These are phyloP conservation scores for Tricholaema leucomelas DNA, from an alignment of 2,113 vertebrate genomes.

Conservation along the genomic window DNA sequence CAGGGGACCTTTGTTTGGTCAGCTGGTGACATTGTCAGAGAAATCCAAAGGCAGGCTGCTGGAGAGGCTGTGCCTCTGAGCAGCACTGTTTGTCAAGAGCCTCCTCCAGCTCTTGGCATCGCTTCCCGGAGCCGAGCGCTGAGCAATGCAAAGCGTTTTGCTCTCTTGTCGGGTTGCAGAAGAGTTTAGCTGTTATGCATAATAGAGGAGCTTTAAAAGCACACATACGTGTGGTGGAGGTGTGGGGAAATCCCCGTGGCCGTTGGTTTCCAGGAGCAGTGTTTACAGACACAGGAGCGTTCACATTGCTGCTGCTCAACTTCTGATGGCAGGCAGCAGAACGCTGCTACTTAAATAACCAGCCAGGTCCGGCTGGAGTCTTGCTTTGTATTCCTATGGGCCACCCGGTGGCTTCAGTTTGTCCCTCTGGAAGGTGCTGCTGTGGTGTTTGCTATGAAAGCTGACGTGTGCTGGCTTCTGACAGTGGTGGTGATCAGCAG, in stretches of 20 bases:
- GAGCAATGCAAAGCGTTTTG: neutral
- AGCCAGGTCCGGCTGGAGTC: neutral
- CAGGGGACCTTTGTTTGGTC: neutral
- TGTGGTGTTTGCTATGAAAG: neutral
- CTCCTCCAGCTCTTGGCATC: neutral
- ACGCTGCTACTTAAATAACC: neutral
- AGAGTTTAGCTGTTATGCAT: slow-evolving; percentile 3
- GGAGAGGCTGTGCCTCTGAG: neutral
- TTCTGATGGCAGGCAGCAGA: neutral
- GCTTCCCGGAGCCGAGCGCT: neutral
- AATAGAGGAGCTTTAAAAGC: slow-evolving; percentile 34
- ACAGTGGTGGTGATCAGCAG: neutral
- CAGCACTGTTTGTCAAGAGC: neutral
- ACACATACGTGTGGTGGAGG: neutral
- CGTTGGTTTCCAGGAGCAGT: neutral
- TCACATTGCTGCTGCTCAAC: neutral
- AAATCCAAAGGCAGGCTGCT: neutral
- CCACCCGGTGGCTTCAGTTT: neutral
- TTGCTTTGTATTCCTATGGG: neutral
- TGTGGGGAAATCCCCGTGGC: slow-evolving; percentile 40
- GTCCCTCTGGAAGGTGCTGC: neutral
- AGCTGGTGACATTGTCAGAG: neutral
- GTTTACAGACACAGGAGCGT: neutral
- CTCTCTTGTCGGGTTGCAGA: neutral
- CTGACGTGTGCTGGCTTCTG: neutral